A percentile compares a stretch with the other conserved stretches of the same genome.
Evolutionary conservation across 2,797 vertebrate species (phyloP).

Genomic region (Micrastur ruficollis): DNA sequence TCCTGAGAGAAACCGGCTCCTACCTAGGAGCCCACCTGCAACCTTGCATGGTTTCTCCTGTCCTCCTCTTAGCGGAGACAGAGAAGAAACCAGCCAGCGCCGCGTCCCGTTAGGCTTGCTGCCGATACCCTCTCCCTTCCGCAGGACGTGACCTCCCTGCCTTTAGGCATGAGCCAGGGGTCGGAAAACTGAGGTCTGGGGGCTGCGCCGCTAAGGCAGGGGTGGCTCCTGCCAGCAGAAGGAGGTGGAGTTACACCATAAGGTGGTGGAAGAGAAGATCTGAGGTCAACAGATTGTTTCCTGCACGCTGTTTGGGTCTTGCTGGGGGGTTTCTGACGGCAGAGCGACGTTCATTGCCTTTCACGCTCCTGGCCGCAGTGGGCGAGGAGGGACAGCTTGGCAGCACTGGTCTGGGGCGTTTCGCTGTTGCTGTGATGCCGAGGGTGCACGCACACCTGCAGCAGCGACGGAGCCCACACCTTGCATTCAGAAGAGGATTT

Average conservation of each 20-base stretch:
- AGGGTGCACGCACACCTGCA: neutral
- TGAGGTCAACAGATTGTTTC: neutral
- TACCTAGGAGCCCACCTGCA: neutral
- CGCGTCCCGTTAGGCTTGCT: neutral
- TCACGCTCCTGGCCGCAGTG: rapidly evolving
- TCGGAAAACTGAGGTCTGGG: rapidly evolving
- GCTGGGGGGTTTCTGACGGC: neutral
- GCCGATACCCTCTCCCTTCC: neutral
- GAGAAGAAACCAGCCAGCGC: neutral
- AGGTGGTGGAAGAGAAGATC: neutral
- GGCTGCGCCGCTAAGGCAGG: neutral
- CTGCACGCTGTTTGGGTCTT: neutral
- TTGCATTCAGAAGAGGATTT: rapidly evolving
- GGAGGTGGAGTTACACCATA: neutral
- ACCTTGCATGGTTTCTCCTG: neutral
- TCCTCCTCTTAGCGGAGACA: neutral
- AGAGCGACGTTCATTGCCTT: rapidly evolving
- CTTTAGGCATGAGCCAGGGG: neutral
- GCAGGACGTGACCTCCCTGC: neutral
- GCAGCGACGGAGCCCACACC: neutral
- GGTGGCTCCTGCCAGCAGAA: neutral
- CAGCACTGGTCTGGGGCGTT: neutral
- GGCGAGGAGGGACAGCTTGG: rapidly evolving
- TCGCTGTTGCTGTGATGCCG: neutral
- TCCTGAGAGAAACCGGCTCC: neutral